Conservation (phyloP, 2,113 vertebrate species). For the Seriola quinqueradiata region DNA sequence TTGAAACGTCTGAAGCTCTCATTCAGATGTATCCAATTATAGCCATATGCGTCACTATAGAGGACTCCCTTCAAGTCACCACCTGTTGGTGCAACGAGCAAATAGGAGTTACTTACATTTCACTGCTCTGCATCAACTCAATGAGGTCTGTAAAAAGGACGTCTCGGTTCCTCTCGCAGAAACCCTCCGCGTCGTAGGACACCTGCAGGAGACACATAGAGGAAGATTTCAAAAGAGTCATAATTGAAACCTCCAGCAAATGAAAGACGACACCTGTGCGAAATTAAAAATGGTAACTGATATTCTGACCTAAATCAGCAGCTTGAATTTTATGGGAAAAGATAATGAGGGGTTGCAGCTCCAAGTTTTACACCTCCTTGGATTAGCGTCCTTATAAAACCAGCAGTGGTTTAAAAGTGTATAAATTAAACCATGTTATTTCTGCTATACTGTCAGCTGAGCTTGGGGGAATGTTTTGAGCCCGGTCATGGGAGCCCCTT, state of each 20-base stretch:
- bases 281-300: conserved; percentile 19
- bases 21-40: conserved; percentile 64
- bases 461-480: conserved; percentile 61
- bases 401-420: conserved; percentile 40
- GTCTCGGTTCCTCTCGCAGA: conserved; percentile 98
- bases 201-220: conserved; percentile 85
- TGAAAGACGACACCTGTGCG: conserved; percentile 43
- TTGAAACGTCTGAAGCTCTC: conserved; percentile 37
- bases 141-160: conserved; percentile 98
- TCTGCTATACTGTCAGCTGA: conserved; percentile 36
- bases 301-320: conserved; percentile 31
- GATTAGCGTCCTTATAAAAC: conserved; percentile 57
- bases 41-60: conserved; percentile 50
- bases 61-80: conserved; percentile 22
- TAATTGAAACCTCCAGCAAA: conserved; percentile 30
- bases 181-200: conserved; percentile 97
- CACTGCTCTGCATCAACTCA: conserved; percentile 99
- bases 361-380: conserved; percentile 43
- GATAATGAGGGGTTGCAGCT: conserved; percentile 42
- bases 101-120: conserved; percentile 89
- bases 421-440: conserved; percentile 49
- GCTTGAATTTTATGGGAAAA: conserved; percentile 40
- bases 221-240: conserved; percentile 3
- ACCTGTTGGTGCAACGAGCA: conserved; percentile 40
- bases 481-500: conserved; percentile 61